Evolutionary conservation across 1,140 invertebrate species (phyloP), one percentile per base, ranked within the genome.

Genomic region (Eupeodes corollae): DNA sequence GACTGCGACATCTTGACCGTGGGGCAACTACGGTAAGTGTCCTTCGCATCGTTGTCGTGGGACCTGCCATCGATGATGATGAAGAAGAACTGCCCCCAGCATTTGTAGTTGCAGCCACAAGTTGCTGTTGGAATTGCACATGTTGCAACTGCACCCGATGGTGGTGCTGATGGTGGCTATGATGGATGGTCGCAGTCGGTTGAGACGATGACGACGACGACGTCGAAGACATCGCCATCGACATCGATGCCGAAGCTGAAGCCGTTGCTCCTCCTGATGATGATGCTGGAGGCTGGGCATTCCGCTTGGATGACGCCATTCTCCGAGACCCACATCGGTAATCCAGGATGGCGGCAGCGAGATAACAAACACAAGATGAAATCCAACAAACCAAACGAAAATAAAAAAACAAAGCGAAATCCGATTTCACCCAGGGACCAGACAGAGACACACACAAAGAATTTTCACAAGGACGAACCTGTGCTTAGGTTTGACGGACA

Each of bases 1-100:
- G 73, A 55, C 73, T 73, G 64, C 75, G 75, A 58, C 73, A 76
- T 61, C 74, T 75, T 53, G 70, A 72, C 52, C 70, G 71, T 47
- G 54, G 54, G 30, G 48, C 49, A 26, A 55, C 54, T 10, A 58
- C 59, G n/a, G 12, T 18, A 5, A 16, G 13, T 18, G 18, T 57
- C 59, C 15, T 62, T 57, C 55, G 59, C 50, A 31, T 63, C 59
- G 50, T 55, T 61, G 12, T 52, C 55, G 42, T 58, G 62, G 48
- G 21, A 48, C 19, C 44, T 32, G 47, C 46, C 43, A 35, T 41
- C 30, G 18, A 43, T 42, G 39, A 42, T 14, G 48, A 21, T 40
- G n/a, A 26, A 26, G 21, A 26, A 26, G 21, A 26, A 26, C 3
- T 45, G 43, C 44, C 35, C 6, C 41, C 15, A 5, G 15, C 35